Evolutionary conservation across 2,888 invertebrate species (phyloP).

Genomic region (Lacanobia wlatinum): DNA sequence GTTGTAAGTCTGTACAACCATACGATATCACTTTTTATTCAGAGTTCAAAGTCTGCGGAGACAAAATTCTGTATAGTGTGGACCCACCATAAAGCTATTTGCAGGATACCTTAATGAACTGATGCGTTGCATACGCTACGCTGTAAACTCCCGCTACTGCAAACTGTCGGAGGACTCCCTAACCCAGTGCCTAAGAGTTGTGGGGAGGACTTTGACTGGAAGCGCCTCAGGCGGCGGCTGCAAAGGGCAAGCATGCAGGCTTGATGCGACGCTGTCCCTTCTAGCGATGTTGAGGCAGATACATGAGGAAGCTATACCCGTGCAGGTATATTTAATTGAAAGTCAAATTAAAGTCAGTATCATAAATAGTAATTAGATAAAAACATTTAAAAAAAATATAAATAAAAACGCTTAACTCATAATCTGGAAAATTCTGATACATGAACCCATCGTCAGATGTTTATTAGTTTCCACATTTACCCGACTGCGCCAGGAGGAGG

Average conservation of each 20-base stretch:
- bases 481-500: too few relatives aligned
- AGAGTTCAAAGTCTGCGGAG: too few relatives aligned
- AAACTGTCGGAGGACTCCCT: conserved; percentile 80
- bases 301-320: conserved; percentile 76
- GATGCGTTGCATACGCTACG: conserved; percentile 83
- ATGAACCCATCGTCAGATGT: neutral
- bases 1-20: too few relatives aligned
- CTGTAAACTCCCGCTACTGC: conserved; percentile 78
- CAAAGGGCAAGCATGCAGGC: conserved; percentile 83
- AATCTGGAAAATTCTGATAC: neutral
- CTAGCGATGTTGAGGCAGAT: conserved; percentile 78
- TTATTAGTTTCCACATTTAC: neutral
- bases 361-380: too few relatives aligned
- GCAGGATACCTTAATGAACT: conserved; percentile 86
- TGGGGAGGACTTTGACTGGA: conserved; percentile 74
- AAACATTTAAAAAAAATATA: too few relatives aligned
- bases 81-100: conserved; percentile 27
- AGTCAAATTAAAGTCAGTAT: neutral
- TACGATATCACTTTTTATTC: too few relatives aligned
- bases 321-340: conserved; percentile 75
- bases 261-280: conserved; percentile 80
- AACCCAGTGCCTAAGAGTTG: conserved; percentile 72
- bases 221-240: conserved; percentile 81
- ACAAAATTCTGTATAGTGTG: too few relatives aligned
- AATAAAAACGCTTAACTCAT: too few relatives aligned